These are phyloP conservation scores for Ryuthela nishihirai DNA, from an alignment of 2,888 invertebrate genomes.

Conservation along the genomic window DNA sequence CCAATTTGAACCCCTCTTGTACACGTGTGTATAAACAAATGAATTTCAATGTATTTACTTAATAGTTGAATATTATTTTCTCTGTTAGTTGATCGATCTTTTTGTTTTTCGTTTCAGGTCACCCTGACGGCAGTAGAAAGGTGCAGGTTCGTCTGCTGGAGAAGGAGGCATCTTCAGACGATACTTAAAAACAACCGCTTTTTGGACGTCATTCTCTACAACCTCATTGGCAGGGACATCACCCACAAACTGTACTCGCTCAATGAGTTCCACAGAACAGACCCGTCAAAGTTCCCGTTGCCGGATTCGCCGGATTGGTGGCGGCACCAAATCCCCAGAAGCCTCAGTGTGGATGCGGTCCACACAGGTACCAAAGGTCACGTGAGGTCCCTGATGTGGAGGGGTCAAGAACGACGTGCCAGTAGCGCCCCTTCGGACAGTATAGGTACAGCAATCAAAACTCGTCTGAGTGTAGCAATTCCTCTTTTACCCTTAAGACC, in stretches of 20 bases:
- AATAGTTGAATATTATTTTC: no score
- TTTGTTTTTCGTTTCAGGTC: conserved; percentile 57
- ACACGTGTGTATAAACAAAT: no score
- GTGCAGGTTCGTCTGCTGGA: conserved; percentile 74
- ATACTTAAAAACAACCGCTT: conserved; percentile 69
- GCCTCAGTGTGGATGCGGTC: conserved; percentile 72
- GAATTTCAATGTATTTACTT: no score
- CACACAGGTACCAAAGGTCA: conserved; percentile 71
- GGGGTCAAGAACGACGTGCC: conserved; percentile 57
- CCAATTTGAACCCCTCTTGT: no score
- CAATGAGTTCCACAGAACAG: conserved; percentile 63
- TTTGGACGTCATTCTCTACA: conserved; percentile 69
- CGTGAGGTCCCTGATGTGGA: conserved; percentile 58
- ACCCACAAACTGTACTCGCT: conserved; percentile 78
- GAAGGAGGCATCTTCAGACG: conserved; percentile 68
- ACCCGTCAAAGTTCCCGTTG: conserved; percentile 3
- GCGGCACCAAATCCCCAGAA: conserved; percentile 50
- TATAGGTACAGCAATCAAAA: conserved; percentile 7
- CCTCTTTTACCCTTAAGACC: no score
- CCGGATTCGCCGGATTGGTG: conserved; percentile 9
- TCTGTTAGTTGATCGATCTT: no score
- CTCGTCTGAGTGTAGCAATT: no score
- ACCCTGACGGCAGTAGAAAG: conserved; percentile 73
- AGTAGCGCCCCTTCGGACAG: conserved; percentile 2
- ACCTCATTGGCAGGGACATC: conserved; percentile 79